Conservation (phyloP, 2,888 invertebrate species). For the Oscheius sp. region DNA sequence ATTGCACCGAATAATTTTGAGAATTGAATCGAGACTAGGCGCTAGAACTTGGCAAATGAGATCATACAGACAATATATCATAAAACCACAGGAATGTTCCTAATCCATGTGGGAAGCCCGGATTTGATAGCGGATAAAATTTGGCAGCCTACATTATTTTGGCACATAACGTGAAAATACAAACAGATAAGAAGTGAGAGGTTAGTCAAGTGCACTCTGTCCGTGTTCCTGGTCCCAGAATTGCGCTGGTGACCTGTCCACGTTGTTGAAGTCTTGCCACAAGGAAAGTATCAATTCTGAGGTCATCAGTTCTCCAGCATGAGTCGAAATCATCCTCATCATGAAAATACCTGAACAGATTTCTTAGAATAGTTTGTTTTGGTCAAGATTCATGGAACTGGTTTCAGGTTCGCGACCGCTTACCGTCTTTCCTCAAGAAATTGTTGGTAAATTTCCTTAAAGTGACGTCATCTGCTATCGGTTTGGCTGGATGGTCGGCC, state of each 20-base stretch:
- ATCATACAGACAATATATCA: conserved; percentile 23
- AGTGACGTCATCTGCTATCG: conserved; percentile 72
- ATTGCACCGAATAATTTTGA: conserved; percentile 28
- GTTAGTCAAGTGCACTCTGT: conserved; percentile 54
- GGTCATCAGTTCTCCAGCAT: conserved; percentile 73
- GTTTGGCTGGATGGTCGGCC: conserved; percentile 72
- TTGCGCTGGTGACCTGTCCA: conserved; percentile 71
- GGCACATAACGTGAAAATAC: conserved; percentile 21
- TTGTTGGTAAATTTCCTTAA: conserved; percentile 73
- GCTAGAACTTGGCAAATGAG: conserved; percentile 17
- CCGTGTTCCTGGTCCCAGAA: conserved; percentile 73
- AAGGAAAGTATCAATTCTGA: conserved; percentile 72
- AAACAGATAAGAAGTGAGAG: not conserved
- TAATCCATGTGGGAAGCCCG: conserved; percentile 34
- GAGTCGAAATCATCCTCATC: conserved; percentile 73
- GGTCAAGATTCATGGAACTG: not conserved
- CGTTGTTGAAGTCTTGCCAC: conserved; percentile 74
- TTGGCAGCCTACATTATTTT: conserved; percentile 30
- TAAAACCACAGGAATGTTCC: conserved; percentile 31
- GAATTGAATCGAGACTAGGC: conserved; percentile 6
- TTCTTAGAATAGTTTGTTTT: not conserved
- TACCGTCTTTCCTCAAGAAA: conserved; percentile 70
- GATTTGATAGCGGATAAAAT: conserved; percentile 32
- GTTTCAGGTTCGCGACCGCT: not conserved
- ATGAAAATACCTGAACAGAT: conserved; percentile 71